phyloP scores from a whole-genome alignment of 2,113 vertebrate genomes.

The Ramphastos sulfuratus region DNA sequence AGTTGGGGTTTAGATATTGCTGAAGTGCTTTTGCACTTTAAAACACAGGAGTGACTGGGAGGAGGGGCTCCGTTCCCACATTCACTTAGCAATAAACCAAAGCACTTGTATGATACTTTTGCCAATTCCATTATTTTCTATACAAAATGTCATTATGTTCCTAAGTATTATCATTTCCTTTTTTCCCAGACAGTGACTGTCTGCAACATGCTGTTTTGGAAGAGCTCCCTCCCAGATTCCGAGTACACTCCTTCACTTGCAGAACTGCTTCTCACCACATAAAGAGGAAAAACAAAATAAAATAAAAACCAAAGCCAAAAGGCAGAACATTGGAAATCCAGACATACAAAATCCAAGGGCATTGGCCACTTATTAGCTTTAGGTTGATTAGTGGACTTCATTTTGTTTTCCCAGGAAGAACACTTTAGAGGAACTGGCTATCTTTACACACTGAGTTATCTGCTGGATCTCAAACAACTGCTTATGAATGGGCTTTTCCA shows the following conservation, averaged over 20 bases:
- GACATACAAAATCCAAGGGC: neutral
- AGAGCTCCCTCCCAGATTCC: conserved; percentile 38
- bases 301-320: neutral
- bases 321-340: neutral
- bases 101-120: conserved; percentile 27
- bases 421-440: neutral
- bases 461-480: neutral
- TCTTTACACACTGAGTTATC: neutral
- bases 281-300: neutral
- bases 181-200: conserved; percentile 59
- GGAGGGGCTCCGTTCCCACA: conserved; percentile 43
- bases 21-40: conserved; percentile 29
- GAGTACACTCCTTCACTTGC: conserved; percentile 37
- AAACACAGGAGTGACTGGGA: conserved; percentile 3
- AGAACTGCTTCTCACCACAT: conserved; percentile 34
- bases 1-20: conserved; percentile 17
- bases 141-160: conserved; percentile 62
- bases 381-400: conserved; percentile 44
- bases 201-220: conserved; percentile 21
- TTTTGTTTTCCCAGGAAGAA: conserved; percentile 19
- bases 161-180: conserved; percentile 54
- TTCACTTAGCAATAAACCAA: conserved; percentile 49
- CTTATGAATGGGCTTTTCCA: conserved; percentile 29
- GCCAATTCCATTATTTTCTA: conserved; percentile 67
- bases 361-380: neutral